Conservation (phyloP, 1,140 invertebrate genomes). For the Hesperophylax magnus region DNA sequence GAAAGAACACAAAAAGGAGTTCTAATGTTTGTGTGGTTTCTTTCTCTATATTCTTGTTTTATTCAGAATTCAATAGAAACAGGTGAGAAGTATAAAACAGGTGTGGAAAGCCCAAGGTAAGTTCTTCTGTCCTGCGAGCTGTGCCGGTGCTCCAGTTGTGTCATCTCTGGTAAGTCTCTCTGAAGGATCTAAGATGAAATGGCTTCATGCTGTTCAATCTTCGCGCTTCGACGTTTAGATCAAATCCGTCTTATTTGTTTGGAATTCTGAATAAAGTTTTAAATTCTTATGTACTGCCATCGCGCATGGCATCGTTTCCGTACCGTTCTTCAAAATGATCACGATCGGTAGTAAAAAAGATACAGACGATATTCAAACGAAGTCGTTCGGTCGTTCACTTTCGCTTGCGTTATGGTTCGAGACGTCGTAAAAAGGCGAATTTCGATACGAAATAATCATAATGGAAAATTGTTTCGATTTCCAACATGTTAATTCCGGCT, state of each 20-base stretch:
- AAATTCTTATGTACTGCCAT: constrained; percentile 18
- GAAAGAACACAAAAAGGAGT: no score
- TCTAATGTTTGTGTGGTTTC: background rate
- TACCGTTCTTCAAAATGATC: constrained; percentile 40
- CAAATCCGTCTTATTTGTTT: constrained; percentile 1
- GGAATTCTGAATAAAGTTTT: constrained; percentile 29
- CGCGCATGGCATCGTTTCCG: constrained; percentile 31
- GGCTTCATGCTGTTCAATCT: background rate
- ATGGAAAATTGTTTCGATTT: no score
- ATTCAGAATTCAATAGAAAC: constrained; percentile 30
- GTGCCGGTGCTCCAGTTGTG: background rate
- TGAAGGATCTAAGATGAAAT: background rate
- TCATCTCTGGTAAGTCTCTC: background rate
- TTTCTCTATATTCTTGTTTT: background rate
- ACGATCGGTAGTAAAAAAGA: constrained; percentile 25
- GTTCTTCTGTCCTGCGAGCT: background rate
- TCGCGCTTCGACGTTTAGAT: background rate
- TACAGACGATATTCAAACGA: background rate
- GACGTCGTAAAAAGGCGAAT: constrained; percentile 33
- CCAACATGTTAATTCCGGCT: background rate
- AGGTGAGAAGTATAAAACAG: background rate
- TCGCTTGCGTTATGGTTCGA: constrained; percentile 22
- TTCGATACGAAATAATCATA: constrained; percentile 21
- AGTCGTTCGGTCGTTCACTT: constrained; percentile 24
- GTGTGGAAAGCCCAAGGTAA: constrained; percentile 18